Percentiles rank a stretch among this genome's conserved stretches.
These are phyloP conservation scores for Vanessa tameamea DNA, from an alignment of 1,140 invertebrate genomes.

Conservation along the genomic window DNA sequence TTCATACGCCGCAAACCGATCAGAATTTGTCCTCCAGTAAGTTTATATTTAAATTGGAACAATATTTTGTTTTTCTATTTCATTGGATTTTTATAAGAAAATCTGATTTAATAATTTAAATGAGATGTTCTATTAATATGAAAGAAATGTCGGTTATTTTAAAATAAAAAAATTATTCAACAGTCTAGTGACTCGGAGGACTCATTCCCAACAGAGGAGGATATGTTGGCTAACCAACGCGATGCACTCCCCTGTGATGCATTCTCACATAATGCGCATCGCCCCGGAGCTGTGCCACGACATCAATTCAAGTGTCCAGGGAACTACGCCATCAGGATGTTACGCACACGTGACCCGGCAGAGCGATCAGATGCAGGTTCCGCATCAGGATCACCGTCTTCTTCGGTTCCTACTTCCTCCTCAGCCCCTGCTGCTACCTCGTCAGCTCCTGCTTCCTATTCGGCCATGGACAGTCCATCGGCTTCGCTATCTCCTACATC, in stretches of 20 bases:
- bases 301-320: too few species aligned
- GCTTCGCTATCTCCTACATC: background rate
- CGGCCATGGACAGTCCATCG: background rate
- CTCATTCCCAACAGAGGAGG: background rate
- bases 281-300: too few species aligned
- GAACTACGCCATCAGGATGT: too few species aligned
- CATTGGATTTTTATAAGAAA: too few species aligned
- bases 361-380: background rate
- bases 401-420: background rate
- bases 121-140: background rate
- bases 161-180: background rate
- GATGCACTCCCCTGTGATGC: background rate
- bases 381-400: background rate
- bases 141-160: background rate
- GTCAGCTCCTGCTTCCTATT: background rate
- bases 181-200: conserved; percentile 1
- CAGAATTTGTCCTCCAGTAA: conserved; percentile 19
- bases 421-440: background rate
- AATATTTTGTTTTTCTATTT: background rate
- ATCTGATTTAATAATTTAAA: too few species aligned
- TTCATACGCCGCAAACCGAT: conserved; percentile 40
- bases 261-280: too few species aligned
- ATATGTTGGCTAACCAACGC: background rate
- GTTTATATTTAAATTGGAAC: background rate
- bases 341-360: too few species aligned